These are phyloP conservation scores for Astreopora myriophthalma DNA, from an alignment of 64 coral and sea anemone genomes.

Conservation along the genomic window DNA sequence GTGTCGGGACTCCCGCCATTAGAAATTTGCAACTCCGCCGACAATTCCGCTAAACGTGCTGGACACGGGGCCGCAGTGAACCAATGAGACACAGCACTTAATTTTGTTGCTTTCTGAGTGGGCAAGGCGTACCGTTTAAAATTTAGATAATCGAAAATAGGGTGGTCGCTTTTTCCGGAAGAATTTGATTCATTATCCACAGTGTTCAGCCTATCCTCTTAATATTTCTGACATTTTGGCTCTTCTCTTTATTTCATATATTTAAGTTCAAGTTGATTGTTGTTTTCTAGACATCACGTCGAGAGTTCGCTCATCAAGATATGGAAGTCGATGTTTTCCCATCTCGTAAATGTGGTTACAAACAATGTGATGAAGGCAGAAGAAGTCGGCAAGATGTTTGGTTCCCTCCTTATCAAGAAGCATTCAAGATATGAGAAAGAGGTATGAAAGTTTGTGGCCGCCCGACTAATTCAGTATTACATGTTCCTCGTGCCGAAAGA, in stretches of 20 bases:
- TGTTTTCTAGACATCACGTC: conserved; percentile 38
- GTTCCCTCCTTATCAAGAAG: conserved; percentile 1
- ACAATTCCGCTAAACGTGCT: too few species aligned
- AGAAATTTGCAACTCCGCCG: too few species aligned
- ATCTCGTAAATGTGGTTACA: conserved; percentile 66
- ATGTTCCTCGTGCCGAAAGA: not conserved
- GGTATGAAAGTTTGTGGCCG: conserved; percentile 11
- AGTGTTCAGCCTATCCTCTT: not conserved
- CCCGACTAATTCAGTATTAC: not conserved
- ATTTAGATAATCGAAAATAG: too few species aligned
- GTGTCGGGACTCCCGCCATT: not conserved
- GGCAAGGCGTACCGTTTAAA: not conserved
- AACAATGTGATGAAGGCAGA: conserved; percentile 72
- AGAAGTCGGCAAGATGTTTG: conserved; percentile 60
- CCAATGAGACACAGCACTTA: too few species aligned
- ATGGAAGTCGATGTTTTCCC: conserved; percentile 64
- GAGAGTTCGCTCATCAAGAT: conserved; percentile 37
- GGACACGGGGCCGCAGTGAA: too few species aligned
- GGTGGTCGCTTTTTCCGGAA: too few species aligned
- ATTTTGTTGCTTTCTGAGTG: too few species aligned
- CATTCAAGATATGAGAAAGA: conserved; percentile 33
- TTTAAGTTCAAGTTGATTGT: too few species aligned
- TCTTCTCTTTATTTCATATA: too few species aligned
- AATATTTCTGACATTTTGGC: too few species aligned
- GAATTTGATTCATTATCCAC: too few species aligned